These are phyloP conservation scores for Trissolcus basalis DNA, from an alignment of 1,140 invertebrate species.

Conservation along the genomic window DNA sequence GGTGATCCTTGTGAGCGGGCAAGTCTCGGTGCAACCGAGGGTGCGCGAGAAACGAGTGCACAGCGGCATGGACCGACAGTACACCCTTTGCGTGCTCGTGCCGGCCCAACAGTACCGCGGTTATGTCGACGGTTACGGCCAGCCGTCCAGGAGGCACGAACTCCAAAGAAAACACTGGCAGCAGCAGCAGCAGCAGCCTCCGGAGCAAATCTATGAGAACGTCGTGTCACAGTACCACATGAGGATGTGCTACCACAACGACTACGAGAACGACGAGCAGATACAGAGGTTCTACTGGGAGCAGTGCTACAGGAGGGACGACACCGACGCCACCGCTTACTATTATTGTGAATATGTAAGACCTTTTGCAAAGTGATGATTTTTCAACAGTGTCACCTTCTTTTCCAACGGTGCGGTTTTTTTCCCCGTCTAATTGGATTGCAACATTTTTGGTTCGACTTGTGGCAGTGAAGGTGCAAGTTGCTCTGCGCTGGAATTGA, in stretches of 20 bases:
- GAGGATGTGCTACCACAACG: slow-evolving; percentile 75
- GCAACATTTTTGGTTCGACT: too few relatives aligned
- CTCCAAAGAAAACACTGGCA: slow-evolving; percentile 26
- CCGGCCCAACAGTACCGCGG: slow-evolving; percentile 74
- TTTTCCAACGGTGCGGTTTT: too few relatives aligned
- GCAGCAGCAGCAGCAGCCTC: slow-evolving; percentile 57
- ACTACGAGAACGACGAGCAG: slow-evolving; percentile 75
- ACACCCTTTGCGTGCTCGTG: slow-evolving; percentile 74
- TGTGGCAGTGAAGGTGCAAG: too few relatives aligned
- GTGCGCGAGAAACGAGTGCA: slow-evolving; percentile 21
- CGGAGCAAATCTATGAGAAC: slow-evolving; percentile 74
- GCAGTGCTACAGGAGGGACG: slow-evolving; percentile 71
- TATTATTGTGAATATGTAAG: slow-evolving; percentile 77
- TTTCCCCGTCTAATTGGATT: too few relatives aligned
- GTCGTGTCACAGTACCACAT: slow-evolving; percentile 73
- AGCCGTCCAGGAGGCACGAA: slow-evolving; percentile 33
- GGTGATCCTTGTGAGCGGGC: slow-evolving; percentile 64
- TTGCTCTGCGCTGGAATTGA: too few relatives aligned
- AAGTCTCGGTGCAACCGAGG: slow-evolving; percentile 28
- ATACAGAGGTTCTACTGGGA: slow-evolving; percentile 76
- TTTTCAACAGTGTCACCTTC: too few relatives aligned
- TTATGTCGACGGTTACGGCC: slow-evolving; percentile 69
- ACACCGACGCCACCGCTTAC: slow-evolving; percentile 71
- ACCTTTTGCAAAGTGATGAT: neutral
- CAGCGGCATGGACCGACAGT: slow-evolving; percentile 75